phyloP scores from a whole-genome alignment of 2,797 vertebrate species.

The Thaleichthys pacificus region DNA sequence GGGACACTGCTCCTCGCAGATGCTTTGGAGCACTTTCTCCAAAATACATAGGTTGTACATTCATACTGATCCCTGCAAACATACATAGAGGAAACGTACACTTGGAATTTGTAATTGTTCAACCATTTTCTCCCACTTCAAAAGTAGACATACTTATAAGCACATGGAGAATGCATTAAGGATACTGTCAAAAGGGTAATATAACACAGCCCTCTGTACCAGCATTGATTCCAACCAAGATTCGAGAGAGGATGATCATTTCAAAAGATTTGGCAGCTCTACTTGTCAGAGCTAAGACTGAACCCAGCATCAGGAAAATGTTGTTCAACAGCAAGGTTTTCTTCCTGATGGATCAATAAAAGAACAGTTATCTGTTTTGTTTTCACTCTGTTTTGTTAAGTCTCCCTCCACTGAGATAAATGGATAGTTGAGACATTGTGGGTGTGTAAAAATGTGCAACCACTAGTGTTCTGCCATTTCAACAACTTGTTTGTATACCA shows the following conservation, averaged over 20 bases:
- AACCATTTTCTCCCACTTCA: neutral
- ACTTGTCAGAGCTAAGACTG: slow-evolving; percentile 80
- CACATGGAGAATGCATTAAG: neutral
- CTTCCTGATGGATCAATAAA: slow-evolving; percentile 73
- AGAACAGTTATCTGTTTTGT: slow-evolving; percentile 5
- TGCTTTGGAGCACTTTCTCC: slow-evolving; percentile 89
- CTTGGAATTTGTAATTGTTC: neutral
- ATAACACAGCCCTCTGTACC: slow-evolving; percentile 63
- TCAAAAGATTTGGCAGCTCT: slow-evolving; percentile 82
- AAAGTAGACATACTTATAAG: neutral
- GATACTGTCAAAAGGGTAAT: too few relatives aligned
- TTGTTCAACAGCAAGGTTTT: slow-evolving; percentile 89
- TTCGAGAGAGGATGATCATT: slow-evolving; percentile 88
- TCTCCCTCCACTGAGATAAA: too few relatives aligned
- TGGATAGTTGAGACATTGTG: too few relatives aligned
- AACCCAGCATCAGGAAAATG: slow-evolving; percentile 77
- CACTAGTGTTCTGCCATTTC: too few relatives aligned
- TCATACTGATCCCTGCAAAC: slow-evolving; percentile 87
- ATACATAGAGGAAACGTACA: slow-evolving; percentile 18
- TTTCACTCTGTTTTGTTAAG: neutral
- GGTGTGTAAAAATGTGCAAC: too few relatives aligned
- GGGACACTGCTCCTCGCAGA: slow-evolving; percentile 80
- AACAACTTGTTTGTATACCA: too few relatives aligned
- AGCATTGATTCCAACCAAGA: slow-evolving; percentile 84
- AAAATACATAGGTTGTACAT: slow-evolving; percentile 93